A percentile compares a stretch with the other conserved stretches of the same genome.
phyloP scores from a whole-genome alignment of 2,113 vertebrate species.

The Antechinus stuartii region DNA sequence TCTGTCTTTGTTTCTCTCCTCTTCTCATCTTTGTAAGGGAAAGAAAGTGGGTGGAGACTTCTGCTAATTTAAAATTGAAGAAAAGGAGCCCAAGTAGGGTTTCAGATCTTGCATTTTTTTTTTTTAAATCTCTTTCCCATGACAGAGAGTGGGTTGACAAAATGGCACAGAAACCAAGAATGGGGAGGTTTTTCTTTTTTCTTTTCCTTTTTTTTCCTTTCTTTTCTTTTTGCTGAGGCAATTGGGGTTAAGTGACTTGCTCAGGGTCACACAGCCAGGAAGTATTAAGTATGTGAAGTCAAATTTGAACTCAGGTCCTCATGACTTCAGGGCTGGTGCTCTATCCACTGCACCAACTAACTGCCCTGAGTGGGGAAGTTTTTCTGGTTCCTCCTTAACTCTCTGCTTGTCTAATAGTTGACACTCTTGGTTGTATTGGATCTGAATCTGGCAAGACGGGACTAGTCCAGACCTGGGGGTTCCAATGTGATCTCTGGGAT shows the following conservation, averaged over 20 bases:
- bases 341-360: too few relatives aligned
- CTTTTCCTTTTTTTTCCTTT: too few relatives aligned
- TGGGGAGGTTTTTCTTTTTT: background rate
- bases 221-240: too few relatives aligned
- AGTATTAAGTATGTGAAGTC: too few relatives aligned
- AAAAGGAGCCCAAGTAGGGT: conserved; percentile 34
- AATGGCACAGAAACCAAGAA: background rate
- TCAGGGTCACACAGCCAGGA: too few relatives aligned
- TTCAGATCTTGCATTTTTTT: background rate
- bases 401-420: background rate
- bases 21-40: conserved; percentile 71
- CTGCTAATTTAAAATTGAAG: conserved; percentile 53
- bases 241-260: too few relatives aligned
- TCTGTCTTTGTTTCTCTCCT: too few relatives aligned
- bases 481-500: background rate
- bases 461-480: background rate
- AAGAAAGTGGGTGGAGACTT: conserved; percentile 51
- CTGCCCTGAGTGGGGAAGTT: background rate
- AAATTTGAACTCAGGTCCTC: too few relatives aligned
- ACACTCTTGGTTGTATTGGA: background rate
- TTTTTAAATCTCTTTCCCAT: background rate
- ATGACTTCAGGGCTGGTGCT: too few relatives aligned
- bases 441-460: background rate
- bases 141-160: background rate
- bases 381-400: background rate